Base-by-base conservation (phyloP, 2,888 invertebrate species). In the Cyclophora punctaria region DNA sequence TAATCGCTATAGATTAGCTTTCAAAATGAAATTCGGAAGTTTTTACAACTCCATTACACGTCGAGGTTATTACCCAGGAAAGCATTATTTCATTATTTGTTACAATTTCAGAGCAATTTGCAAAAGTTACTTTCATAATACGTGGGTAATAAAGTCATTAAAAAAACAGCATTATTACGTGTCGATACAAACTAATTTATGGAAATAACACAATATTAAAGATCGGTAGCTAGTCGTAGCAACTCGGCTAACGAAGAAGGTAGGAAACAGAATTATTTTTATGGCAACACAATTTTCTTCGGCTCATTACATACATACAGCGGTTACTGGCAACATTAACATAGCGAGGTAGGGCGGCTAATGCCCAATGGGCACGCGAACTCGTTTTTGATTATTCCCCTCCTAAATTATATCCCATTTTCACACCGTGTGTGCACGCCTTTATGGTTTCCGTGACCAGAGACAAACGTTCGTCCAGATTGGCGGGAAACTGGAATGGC, bases 241-340 rank as follows among this genome's bases (percentile, higher is more conserved):
- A 77, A 80, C 78, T 77, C 80, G 73, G 75, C 69, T 74, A 72
- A 74, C 73, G 71, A 69, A 69, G 64, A 71, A 73, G 79, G 77
- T 74, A 76, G 79, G 70, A 78, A 85, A 83, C 78, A 78, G 83
- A 80, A 85, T 86, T 87, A 87, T 85, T 87, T 88, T 88, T 87
- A 88, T 86, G 78, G 88, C 85, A 83, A 84, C 87, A 86, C 86
- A 85, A 87, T 88, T 88, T 86, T 84, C 84, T 80, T 75, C 77
- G 83, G 84, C 82, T 88, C 87, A 88, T 88, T 88, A 87, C 84
- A 80, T 83, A 83, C 83, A 81, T 78, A 83, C 82, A 76, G 76
- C 76, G 65, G 78, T 73, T 82, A 70, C 83, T 80, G 80, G 84
- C 80, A 81, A 81, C 86, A 87, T 87, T 86, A 88, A 85, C 84